phyloP scores from a whole-genome alignment of 2,888 invertebrate species.

The Tenthredo notha region DNA sequence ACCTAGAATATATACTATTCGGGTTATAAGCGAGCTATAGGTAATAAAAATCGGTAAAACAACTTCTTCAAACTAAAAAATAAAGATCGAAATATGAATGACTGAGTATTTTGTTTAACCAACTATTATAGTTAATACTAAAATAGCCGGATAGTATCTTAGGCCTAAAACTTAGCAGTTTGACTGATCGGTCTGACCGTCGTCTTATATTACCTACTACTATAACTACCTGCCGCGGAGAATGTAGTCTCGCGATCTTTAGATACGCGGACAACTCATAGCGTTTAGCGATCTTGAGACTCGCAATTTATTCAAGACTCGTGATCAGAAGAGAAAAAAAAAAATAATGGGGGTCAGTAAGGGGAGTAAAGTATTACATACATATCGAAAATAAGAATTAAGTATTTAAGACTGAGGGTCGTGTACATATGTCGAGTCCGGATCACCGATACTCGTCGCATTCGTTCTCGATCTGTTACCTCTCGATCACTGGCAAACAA shows the following conservation, averaged over 20 bases:
- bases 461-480: constrained; percentile 41
- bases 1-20: neutral
- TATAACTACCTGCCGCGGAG: neutral
- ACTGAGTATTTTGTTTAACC: too few species aligned
- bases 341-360: too few species aligned
- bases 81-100: too few species aligned
- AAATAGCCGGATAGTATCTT: neutral
- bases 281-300: neutral
- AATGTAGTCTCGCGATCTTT: constrained; percentile 1
- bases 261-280: neutral
- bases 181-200: neutral
- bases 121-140: too few species aligned
- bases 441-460: neutral
- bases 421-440: neutral
- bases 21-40: too few species aligned
- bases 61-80: neutral
- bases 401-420: neutral
- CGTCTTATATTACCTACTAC: neutral
- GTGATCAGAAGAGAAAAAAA: neutral
- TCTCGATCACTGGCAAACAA: constrained; percentile 43
- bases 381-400: neutral
- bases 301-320: neutral
- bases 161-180: constrained; percentile 46
- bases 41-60: neutral
- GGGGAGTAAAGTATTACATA: too few species aligned